Conservation (phyloP, 2,888 invertebrate species). For the Nymphalis urticae region DNA sequence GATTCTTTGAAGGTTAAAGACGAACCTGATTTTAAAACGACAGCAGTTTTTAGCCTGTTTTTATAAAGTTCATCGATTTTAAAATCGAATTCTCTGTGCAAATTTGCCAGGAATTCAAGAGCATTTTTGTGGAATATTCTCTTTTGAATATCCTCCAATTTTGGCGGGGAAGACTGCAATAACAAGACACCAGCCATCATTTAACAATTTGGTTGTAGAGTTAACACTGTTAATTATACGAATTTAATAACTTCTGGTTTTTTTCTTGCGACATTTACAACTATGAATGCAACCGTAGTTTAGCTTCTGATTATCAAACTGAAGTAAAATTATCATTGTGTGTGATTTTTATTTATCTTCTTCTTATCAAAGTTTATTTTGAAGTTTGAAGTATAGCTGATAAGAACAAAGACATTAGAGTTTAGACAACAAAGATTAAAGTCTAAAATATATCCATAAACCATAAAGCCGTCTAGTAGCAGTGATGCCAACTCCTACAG, state of each 20-base stretch:
- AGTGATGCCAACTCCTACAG: no score
- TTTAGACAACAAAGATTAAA: no score
- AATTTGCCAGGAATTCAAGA: conserved; percentile 77
- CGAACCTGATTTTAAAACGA: conserved; percentile 51
- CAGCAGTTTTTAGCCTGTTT: conserved; percentile 62
- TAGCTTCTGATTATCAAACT: conserved; percentile 3
- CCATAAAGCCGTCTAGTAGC: no score
- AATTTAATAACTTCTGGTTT: not conserved
- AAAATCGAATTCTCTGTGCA: conserved; percentile 75
- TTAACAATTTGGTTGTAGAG: conserved; percentile 3
- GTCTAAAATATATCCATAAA: no score
- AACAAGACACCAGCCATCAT: conserved; percentile 56
- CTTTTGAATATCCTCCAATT: conserved; percentile 78
- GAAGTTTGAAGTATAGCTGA: not conserved
- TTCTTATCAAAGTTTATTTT: not conserved
- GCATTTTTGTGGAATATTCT: conserved; percentile 81
- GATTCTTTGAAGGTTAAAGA: conserved; percentile 69
- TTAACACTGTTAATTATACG: not conserved
- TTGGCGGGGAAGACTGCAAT: conserved; percentile 76
- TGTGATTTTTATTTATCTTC: conserved; percentile 1
- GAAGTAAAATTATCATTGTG: conserved; percentile 11
- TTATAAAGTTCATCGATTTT: conserved; percentile 73
- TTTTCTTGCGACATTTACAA: not conserved
- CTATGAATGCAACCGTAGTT: not conserved
- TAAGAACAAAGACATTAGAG: no score